Conservation (phyloP, 2,113 vertebrate species). For the Stigmatopora nigra region DNA sequence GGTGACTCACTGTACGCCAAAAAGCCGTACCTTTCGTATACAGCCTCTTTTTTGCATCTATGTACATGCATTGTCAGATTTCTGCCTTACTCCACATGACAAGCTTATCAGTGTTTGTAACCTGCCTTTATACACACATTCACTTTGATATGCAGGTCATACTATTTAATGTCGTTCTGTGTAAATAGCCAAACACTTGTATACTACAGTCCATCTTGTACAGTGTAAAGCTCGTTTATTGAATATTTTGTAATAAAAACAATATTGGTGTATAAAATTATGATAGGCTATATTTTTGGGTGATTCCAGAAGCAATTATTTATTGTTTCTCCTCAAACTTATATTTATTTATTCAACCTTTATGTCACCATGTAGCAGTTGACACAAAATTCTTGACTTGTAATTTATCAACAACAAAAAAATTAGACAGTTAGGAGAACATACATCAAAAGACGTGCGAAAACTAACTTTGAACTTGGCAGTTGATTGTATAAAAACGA, state of each 20-base stretch:
- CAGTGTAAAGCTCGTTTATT: constrained; percentile 71
- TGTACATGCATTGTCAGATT: constrained; percentile 71
- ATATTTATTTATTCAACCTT: too few species aligned
- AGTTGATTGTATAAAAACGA: too few species aligned
- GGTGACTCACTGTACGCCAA: neutral
- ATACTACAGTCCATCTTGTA: constrained; percentile 76
- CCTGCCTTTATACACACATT: constrained; percentile 81
- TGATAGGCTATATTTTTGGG: neutral
- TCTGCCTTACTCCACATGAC: constrained; percentile 87
- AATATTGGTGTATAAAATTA: constrained; percentile 68
- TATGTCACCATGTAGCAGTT: too few species aligned
- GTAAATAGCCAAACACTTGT: constrained; percentile 77
- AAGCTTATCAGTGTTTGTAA: constrained; percentile 80
- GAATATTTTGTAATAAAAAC: constrained; percentile 74
- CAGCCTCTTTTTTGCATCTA: constrained; percentile 38
- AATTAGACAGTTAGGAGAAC: neutral
- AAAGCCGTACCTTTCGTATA: constrained; percentile 1
- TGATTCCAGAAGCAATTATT: neutral
- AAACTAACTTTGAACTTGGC: neutral
- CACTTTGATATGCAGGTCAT: constrained; percentile 81
- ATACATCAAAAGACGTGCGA: neutral
- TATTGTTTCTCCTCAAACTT: neutral
- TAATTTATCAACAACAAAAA: too few species aligned
- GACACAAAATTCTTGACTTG: too few species aligned
- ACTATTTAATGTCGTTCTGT: constrained; percentile 73